Evolutionary conservation across 2,888 invertebrate genomes (phyloP), one percentile per base, ranked within the genome.

Genomic region (Thera obeliscata): DNA sequence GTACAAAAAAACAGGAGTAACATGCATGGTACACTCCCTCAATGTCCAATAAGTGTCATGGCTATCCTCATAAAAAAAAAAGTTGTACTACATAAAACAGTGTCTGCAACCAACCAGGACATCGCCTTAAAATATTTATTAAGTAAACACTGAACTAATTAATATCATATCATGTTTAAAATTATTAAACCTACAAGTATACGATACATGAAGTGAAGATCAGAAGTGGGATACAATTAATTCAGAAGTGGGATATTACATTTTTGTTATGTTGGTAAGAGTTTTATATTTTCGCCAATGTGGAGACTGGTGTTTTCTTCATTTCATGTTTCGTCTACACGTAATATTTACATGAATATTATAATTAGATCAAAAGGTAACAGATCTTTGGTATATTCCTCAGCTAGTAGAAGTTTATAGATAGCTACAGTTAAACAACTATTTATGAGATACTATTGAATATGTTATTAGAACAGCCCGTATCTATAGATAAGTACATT

Each of bases 91-190:
- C 4, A 7, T 43, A 8, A 2, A 9, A 46, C 6, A 2, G 9
- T 46, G 43, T 8, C 43, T 2, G 8, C 9, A 9, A 46, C 43
- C 43, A 46, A 46, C 2, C 9, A 38, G 38, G 54, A 55, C 58
- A 61, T 60, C 11, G 59, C 59, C 59, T 64, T 63, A 64, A 57
- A 48, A 61, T 52, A 62, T 64, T 64, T 66, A 67, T 76, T 79
- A 78, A 80, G 78, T 80, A 81, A 76, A 79, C 63, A 74, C 62
- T 73, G 75, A 81, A 72, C 72, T 75, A 74, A 70, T 72, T 33
- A 50, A 57, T 64, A 58, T 56, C 22, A 41, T 50, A 59, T 36
- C 52, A 56, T 61, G 57, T 67, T 54, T 64, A 70, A 43, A 68
- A 49, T 50, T 52, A 63, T 41, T 74, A 69, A 70, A 70, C 54